Evolutionary conservation across 2,797 vertebrate species (phyloP).

Genomic region (Dicrostonyx torquatus): DNA sequence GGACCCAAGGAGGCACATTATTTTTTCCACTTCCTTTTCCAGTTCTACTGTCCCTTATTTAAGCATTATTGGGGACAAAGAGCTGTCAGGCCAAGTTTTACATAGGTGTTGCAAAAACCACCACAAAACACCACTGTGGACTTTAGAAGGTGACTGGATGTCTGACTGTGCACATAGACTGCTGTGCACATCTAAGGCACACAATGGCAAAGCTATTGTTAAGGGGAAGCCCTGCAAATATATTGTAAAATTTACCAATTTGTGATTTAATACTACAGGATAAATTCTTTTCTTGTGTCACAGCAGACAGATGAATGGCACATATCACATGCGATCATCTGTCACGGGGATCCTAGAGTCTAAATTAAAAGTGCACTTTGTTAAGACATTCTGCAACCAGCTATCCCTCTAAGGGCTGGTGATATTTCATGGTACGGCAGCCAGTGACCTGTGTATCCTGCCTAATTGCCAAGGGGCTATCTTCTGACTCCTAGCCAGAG

Average conservation of each 20-base stretch:
- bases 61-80: slow-evolving; percentile 30
- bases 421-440: slow-evolving; percentile 79
- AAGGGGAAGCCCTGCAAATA: background rate
- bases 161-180: slow-evolving; percentile 43
- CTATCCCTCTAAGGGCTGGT: slow-evolving; percentile 63
- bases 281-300: slow-evolving; percentile 14
- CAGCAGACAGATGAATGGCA: slow-evolving; percentile 16
- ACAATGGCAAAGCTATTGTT: background rate
- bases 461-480: slow-evolving; percentile 71
- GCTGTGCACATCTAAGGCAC: slow-evolving; percentile 26
- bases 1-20: slow-evolving; percentile 62
- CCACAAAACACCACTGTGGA: slow-evolving; percentile 1
- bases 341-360: slow-evolving; percentile 58
- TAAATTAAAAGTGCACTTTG: slow-evolving; percentile 65
- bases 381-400: slow-evolving; percentile 58
- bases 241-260: background rate
- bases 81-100: background rate
- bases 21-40: slow-evolving; percentile 58
- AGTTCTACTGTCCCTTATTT: slow-evolving; percentile 23
- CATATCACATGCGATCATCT: slow-evolving; percentile 67
- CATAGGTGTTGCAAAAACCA: background rate
- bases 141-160: slow-evolving; percentile 47
- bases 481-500: slow-evolving; percentile 61
- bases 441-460: slow-evolving; percentile 64
- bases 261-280: background rate